Percentiles rank a stretch among this genome's conserved stretches.
Conservation (phyloP, 2,888 invertebrate genomes). For the Apotomis turbidana region DNA sequence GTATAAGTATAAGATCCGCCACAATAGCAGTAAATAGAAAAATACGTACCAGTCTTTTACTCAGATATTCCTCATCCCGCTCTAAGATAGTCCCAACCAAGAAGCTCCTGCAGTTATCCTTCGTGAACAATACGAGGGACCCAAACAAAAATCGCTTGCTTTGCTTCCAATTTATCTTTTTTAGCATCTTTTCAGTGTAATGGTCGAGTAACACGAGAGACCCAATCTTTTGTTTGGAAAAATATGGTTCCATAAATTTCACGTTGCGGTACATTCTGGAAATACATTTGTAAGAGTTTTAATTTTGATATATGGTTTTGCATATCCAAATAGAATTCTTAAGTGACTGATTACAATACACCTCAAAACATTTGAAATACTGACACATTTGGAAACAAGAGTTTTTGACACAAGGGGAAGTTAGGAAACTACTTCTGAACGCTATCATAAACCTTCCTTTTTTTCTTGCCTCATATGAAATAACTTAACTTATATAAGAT, state of each 20-base stretch:
- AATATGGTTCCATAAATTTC: slow-evolving; percentile 64
- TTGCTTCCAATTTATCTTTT: slow-evolving; percentile 68
- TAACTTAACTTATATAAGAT: no score
- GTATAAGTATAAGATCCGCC: no score
- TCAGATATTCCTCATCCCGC: slow-evolving; percentile 68
- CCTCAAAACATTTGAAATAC: no score
- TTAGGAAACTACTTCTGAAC: no score
- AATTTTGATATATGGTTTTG: not conserved
- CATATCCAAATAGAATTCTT: no score
- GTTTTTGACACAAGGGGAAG: no score
- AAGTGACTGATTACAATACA: no score
- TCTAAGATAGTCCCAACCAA: slow-evolving; percentile 87
- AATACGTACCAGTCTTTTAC: slow-evolving; percentile 61
- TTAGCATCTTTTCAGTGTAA: slow-evolving; percentile 55
- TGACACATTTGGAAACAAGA: no score
- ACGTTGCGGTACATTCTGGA: slow-evolving; percentile 72
- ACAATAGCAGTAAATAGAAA: not conserved
- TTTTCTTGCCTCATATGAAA: no score
- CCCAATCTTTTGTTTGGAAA: slow-evolving; percentile 66
- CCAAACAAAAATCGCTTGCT: slow-evolving; percentile 87
- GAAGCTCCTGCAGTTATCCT: slow-evolving; percentile 86
- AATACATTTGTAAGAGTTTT: not conserved
- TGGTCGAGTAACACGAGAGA: slow-evolving; percentile 61
- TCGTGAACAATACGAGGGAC: slow-evolving; percentile 88
- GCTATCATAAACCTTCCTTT: no score